Evolutionary conservation across 2,888 invertebrate genomes (phyloP).

Genomic region (Ophion slaviceki): DNA sequence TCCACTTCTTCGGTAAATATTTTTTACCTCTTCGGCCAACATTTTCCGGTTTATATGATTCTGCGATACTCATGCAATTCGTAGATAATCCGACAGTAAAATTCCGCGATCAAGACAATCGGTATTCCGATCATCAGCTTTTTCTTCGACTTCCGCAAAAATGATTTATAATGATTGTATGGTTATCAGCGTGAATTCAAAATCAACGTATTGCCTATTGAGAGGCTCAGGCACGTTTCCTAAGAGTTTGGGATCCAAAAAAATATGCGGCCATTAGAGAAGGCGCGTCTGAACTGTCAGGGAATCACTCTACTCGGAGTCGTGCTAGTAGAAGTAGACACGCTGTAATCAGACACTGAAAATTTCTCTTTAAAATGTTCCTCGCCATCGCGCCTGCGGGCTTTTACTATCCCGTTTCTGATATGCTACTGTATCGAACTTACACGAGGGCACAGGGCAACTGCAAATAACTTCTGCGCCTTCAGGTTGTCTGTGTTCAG

Average conservation of each 20-base stretch:
- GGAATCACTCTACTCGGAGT: not conserved
- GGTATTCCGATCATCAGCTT: not conserved
- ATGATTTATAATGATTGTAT: not conserved
- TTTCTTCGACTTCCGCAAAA: not conserved
- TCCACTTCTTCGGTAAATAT: too few species aligned
- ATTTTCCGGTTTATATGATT: too few species aligned
- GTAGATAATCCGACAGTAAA: too few species aligned
- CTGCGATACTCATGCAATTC: too few species aligned
- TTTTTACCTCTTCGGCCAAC: too few species aligned
- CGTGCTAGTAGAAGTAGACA: not conserved
- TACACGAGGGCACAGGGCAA: not conserved
- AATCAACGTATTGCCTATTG: not conserved
- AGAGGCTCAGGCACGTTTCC: not conserved
- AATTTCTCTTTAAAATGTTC: not conserved
- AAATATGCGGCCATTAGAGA: not conserved
- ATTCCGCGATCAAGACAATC: not conserved
- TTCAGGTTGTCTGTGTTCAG: not conserved
- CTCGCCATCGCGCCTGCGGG: not conserved
- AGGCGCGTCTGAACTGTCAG: not conserved
- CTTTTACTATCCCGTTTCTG: not conserved
- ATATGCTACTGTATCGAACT: not conserved
- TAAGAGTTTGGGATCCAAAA: not conserved
- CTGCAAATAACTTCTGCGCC: not conserved
- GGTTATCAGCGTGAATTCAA: not conserved
- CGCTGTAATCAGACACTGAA: not conserved